These are phyloP conservation scores for Prionace glauca DNA, from an alignment of 2,797 vertebrate genomes.

Conservation along the genomic window DNA sequence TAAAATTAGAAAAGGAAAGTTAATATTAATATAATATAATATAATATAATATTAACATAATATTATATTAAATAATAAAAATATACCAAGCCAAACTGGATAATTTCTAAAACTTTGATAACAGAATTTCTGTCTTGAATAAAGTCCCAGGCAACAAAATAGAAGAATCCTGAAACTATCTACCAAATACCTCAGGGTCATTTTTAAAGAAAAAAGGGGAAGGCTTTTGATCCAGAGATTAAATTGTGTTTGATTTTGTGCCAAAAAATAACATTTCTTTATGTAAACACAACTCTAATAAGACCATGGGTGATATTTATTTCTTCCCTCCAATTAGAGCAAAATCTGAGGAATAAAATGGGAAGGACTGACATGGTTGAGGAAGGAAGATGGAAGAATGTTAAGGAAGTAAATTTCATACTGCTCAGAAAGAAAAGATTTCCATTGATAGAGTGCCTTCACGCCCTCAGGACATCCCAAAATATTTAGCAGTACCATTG, in stretches of 20 bases:
- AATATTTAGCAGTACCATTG: background rate
- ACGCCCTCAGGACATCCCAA: background rate
- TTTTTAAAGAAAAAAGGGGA: background rate
- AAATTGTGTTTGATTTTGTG: constrained; percentile 27
- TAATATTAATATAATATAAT: too few relatives aligned
- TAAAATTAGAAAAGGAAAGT: background rate
- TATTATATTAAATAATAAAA: background rate
- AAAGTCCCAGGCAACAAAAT: background rate
- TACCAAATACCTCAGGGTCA: background rate
- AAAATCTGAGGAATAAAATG: background rate
- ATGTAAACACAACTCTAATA: constrained; percentile 9
- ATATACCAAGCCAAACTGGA: background rate
- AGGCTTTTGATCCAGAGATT: background rate
- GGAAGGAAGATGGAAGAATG: background rate
- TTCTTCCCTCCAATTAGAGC: background rate
- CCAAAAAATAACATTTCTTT: background rate
- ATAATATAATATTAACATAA: too few relatives aligned
- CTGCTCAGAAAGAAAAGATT: background rate
- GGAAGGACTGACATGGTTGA: background rate
- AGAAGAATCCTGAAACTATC: background rate
- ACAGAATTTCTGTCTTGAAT: background rate
- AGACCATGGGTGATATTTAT: background rate
- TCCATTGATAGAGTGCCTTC: background rate
- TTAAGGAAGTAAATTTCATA: background rate
- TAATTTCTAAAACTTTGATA: background rate